Base-by-base conservation (phyloP, 2,797 vertebrate species). In the Danionella dracula region DNA sequence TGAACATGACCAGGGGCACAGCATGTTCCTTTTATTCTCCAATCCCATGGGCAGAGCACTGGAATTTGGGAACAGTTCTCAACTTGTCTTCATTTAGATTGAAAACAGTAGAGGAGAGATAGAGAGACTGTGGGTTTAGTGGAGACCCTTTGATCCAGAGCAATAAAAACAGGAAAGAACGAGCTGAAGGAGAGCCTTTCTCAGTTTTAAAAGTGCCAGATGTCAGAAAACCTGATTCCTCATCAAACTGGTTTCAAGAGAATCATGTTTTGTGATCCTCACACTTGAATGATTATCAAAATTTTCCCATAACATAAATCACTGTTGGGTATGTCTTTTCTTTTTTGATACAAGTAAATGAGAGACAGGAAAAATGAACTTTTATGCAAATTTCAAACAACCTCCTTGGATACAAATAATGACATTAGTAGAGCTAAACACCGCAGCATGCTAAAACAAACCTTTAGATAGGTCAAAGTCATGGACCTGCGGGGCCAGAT, bases 31-130 rank as follows among this genome's bases (percentile, higher is more conserved):
- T n/a, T 53, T 53, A 55, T 65, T 40, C 60, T 4, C 32, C 56
- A 45, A 60, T 46, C 31, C 15, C 56, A 15, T 50, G 44, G 49
- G 45, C 35, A 64, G 34, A 21, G 23, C 40, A 49, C 32, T 68
- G 75, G 79, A 81, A 79, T 82, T 68, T 55, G 37, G 51, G 53
- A 59, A 68, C 76, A 71, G 64, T 32, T 65, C 71, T 29, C 16
- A 62, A 79, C 81, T 76, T 44, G 77, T 69, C 65, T 23, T 46
- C 42, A 15, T 15, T 17, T 17, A 23, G n/a, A 58, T 49, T 42
- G 19, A 62, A 46, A 42, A 46, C 32, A 54, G 19, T 20, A 21
- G n/a, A 5, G 10, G 32, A 54, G 37, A 20, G 32, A 31, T 20
- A 53, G 50, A 37, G 13, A 62, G 19, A 17, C n/a, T 15, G 21